Base-by-base conservation (phyloP, 2,888 invertebrate genomes). In the Drosophila meridiana region DNA sequence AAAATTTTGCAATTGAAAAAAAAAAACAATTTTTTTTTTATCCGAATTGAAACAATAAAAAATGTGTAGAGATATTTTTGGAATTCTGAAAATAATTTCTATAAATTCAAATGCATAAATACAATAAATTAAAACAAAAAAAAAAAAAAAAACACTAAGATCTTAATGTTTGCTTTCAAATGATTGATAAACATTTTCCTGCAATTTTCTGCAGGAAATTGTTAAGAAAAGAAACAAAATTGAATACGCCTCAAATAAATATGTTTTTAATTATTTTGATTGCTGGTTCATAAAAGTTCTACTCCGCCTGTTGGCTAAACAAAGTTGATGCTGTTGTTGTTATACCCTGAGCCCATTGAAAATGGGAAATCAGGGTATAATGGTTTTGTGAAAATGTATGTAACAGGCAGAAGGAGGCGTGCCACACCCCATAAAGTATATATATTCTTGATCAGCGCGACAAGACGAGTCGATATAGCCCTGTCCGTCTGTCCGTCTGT, bases 241-340 rank as follows among this genome's bases (percentile, higher is more conserved):
- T 11, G 6, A 34, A 30, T 7, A 32, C 8, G 20, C 9, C 13
- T 13, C 6, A 52, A 52, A 52, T 52, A 52, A 52, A 38, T 36
- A 26, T 34, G 52, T 20, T 3, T 52, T 36, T 38, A 13, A 36
- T 36, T 36, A 36, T 53, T 53, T 26, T 53, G 53, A 72, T 64
- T 71, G 45, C 50, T 6, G 40, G 59, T 43, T 40, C 55, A 62
- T 67, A 62, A 59, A 67, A 48, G 36, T 42, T 53, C 5, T 48
- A 26, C n/a, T 30, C 20, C 34, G 36, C n/a, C 60, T n/a, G 20
- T 45, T 45, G 43, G 52, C 42, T 53, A 64, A 69, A 48, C 78
- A 65, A 53, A 36, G 47, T 47, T 28, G 11, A 28, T 55, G 38
- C 28, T 55, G 28, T 28, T 53, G 2, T 20, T 20, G 11, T 38